Evolutionary conservation across 2,113 vertebrate genomes (phyloP).

Genomic region (Elephas maximus): DNA sequence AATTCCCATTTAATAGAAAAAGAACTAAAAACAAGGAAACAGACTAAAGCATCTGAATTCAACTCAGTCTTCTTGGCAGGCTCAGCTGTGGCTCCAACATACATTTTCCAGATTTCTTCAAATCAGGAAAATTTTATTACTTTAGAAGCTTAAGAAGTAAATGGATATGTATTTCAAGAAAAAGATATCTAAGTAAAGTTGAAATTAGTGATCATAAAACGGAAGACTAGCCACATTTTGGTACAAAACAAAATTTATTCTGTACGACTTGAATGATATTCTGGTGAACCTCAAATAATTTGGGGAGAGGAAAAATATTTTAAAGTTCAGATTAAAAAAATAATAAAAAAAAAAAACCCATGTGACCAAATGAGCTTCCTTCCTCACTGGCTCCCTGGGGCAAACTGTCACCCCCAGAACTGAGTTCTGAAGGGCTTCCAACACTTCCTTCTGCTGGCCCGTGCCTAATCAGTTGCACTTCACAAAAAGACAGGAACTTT

Average conservation of each 20-base stretch:
- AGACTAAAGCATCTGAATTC: background rate
- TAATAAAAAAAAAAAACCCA: too few relatives aligned
- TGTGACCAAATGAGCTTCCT: background rate
- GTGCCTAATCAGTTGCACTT: background rate
- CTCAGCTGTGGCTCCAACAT: background rate
- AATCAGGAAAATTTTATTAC: background rate
- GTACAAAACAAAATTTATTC: background rate
- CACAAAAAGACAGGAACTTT: background rate
- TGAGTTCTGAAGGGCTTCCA: background rate
- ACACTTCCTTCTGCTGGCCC: background rate
- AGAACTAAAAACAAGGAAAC: background rate
- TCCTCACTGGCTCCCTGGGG: background rate
- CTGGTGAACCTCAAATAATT: background rate
- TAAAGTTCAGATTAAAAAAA: too few relatives aligned
- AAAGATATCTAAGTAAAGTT: background rate
- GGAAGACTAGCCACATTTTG: too few relatives aligned
- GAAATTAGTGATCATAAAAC: too few relatives aligned
- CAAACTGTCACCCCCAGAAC: background rate
- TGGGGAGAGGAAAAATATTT: background rate
- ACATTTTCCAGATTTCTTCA: background rate
- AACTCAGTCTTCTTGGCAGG: background rate
- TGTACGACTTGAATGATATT: background rate
- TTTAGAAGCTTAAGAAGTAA: background rate
- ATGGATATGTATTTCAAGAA: background rate
- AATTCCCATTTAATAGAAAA: background rate